Evolutionary conservation across 1,140 invertebrate species (phyloP).

Genomic region (Cydia amplana): DNA sequence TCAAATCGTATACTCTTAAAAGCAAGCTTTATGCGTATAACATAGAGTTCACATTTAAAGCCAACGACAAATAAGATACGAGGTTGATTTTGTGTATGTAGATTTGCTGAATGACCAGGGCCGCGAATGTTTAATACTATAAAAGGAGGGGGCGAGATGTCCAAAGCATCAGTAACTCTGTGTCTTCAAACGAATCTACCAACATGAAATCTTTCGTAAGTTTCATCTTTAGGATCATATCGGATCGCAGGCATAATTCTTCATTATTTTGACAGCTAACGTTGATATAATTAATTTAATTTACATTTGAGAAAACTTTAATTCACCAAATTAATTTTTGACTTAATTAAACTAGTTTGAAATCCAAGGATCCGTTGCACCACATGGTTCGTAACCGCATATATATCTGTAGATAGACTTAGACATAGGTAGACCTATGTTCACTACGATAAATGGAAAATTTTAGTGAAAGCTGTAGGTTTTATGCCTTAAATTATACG

Average conservation of each 20-base stretch:
- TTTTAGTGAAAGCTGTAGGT: too few relatives aligned
- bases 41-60: neutral
- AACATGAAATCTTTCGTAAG: constrained; percentile 46
- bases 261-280: neutral
- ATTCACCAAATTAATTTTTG: too few relatives aligned
- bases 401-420: too few relatives aligned
- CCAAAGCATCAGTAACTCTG: neutral
- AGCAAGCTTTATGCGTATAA: neutral
- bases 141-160: neutral
- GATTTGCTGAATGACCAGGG: neutral
- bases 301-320: too few relatives aligned
- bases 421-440: too few relatives aligned
- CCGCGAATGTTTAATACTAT: neutral
- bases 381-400: too few relatives aligned
- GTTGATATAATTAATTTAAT: too few relatives aligned
- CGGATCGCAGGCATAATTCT: neutral
- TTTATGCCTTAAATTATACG: too few relatives aligned
- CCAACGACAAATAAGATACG: neutral
- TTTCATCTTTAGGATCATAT: constrained; percentile 9
- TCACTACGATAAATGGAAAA: too few relatives aligned
- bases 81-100: neutral
- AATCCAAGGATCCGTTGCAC: too few relatives aligned
- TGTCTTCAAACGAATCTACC: neutral
- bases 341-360: too few relatives aligned
- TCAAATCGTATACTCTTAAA: neutral